A percentile compares a stretch with the other conserved stretches of the same genome.
These are phyloP conservation scores for Archaeoteleia sp. DNA, from an alignment of 2,888 invertebrate species.

Conservation along the genomic window DNA sequence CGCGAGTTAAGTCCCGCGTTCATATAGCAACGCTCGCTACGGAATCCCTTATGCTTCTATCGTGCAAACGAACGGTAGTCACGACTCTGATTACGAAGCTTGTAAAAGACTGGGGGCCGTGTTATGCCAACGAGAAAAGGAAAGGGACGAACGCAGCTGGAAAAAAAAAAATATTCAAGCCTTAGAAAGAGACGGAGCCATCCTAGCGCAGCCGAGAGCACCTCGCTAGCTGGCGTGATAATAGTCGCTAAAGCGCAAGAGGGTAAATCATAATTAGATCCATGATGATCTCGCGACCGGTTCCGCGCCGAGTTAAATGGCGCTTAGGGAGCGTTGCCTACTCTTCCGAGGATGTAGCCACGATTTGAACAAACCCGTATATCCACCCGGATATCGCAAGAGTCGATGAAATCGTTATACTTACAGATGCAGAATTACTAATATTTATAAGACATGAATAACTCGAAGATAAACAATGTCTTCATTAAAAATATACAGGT, in stretches of 20 bases:
- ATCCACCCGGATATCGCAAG: not conserved
- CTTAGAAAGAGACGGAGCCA: slow-evolving; percentile 27
- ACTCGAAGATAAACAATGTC: too few species aligned
- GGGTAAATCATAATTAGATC: slow-evolving; percentile 61
- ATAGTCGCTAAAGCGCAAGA: slow-evolving; percentile 46
- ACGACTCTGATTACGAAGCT: slow-evolving; percentile 65
- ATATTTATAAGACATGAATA: too few species aligned
- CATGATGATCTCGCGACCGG: slow-evolving; percentile 32
- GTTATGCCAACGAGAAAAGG: slow-evolving; percentile 36
- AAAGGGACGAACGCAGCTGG: slow-evolving; percentile 30
- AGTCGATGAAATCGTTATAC: not conserved
- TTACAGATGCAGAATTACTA: too few species aligned
- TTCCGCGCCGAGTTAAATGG: slow-evolving; percentile 15
- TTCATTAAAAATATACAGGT: too few species aligned
- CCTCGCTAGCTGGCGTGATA: slow-evolving; percentile 39
- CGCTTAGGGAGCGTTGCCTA: slow-evolving; percentile 8
- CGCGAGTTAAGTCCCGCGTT: slow-evolving; percentile 59
- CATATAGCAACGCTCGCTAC: slow-evolving; percentile 54
- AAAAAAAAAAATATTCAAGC: slow-evolving; percentile 24
- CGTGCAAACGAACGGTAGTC: slow-evolving; percentile 69
- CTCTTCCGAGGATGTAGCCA: not conserved
- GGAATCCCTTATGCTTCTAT: slow-evolving; percentile 60
- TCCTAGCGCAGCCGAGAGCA: slow-evolving; percentile 3
- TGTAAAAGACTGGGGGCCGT: slow-evolving; percentile 58
- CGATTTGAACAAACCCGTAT: not conserved